Evolutionary conservation across 2,888 invertebrate species (phyloP).

Genomic region (Drosophila aldrichi): DNA sequence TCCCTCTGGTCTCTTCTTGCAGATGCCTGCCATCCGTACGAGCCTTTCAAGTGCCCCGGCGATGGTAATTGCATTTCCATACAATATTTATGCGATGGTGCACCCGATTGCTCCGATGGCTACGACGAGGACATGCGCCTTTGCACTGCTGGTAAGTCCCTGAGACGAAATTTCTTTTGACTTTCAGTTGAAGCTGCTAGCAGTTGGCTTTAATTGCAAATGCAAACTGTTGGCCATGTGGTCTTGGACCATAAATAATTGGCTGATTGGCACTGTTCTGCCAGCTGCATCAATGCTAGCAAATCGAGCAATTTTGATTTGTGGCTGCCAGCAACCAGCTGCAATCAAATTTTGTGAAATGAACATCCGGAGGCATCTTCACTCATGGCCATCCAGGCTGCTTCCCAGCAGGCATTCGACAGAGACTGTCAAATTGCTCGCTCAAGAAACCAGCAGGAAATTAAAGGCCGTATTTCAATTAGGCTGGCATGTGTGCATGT

Average conservation of each 20-base stretch:
- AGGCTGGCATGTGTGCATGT: conserved; percentile 2
- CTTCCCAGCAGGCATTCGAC: conserved; percentile 30
- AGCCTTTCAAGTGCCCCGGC: conserved; percentile 98
- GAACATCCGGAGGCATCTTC: conserved; percentile 11
- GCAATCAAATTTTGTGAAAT: conserved; percentile 26
- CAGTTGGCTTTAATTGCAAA: conserved; percentile 27
- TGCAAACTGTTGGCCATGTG: conserved; percentile 20
- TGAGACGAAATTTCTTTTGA: background rate
- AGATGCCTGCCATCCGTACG: conserved; percentile 96
- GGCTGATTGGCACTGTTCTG: conserved; percentile 16
- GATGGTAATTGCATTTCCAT: conserved; percentile 97
- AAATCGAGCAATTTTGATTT: conserved; percentile 37
- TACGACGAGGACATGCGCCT: conserved; percentile 98
- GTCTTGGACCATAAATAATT: conserved; percentile 26
- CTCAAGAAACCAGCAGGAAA: conserved; percentile 40
- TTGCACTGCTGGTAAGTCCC: conserved; percentile 94
- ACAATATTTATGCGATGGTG: conserved; percentile 97
- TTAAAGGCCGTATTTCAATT: conserved; percentile 58
- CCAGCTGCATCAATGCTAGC: conserved; percentile 29
- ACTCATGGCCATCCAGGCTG: conserved; percentile 7
- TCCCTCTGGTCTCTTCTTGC: conserved; percentile 58
- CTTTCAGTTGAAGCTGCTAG: conserved; percentile 11
- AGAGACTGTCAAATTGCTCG: conserved; percentile 25
- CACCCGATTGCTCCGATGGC: conserved; percentile 96
- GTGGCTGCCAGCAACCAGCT: conserved; percentile 16